Conservation (phyloP, 2,888 invertebrate species). For the Sycophila texana region DNA sequence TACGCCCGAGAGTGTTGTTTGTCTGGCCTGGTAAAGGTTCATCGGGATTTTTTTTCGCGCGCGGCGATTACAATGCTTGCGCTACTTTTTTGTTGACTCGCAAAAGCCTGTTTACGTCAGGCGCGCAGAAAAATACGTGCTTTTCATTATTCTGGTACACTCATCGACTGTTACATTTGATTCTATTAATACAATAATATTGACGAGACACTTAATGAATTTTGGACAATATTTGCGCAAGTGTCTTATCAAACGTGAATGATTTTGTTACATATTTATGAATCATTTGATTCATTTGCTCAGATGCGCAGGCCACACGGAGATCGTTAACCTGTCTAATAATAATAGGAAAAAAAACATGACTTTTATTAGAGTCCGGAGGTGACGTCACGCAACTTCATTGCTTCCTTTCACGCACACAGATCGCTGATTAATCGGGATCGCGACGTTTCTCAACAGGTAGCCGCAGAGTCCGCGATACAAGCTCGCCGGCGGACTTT, state of each 20-base stretch:
- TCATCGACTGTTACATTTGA: too few species aligned
- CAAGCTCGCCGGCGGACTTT: neutral
- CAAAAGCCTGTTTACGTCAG: neutral
- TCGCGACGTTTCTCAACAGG: slow-evolving; percentile 21
- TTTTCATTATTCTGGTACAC: too few species aligned
- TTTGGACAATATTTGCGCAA: too few species aligned
- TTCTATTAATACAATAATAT: too few species aligned
- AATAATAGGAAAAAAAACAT: neutral
- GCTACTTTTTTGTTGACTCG: neutral
- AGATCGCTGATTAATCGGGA: too few species aligned
- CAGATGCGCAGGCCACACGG: too few species aligned
- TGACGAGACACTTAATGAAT: too few species aligned
- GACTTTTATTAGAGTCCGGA: neutral
- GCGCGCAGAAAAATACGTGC: neutral
- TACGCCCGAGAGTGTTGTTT: neutral
- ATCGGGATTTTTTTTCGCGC: neutral
- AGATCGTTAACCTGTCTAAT: too few species aligned
- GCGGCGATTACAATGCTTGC: slow-evolving; percentile 4
- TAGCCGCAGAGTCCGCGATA: neutral
- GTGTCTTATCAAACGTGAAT: too few species aligned
- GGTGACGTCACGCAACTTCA: neutral
- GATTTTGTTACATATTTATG: too few species aligned
- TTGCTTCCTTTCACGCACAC: too few species aligned
- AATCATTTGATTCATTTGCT: too few species aligned
- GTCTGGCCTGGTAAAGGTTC: slow-evolving; percentile 14